Evolutionary conservation across 1,140 invertebrate genomes (phyloP), one percentile per base, ranked within the genome.

Genomic region (Eriosoma lanigerum): DNA sequence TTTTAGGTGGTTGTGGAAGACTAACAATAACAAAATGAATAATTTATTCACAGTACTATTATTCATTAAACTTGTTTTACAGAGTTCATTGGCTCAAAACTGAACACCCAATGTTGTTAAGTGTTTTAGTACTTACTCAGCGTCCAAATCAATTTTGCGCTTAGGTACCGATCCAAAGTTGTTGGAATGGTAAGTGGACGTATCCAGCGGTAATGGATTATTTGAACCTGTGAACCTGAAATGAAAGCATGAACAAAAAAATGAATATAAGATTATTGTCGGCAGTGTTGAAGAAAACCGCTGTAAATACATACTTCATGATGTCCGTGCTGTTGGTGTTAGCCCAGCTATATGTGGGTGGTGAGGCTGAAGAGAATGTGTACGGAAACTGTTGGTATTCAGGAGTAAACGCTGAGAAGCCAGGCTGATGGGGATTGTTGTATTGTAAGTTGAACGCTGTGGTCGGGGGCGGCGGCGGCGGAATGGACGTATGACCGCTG

Each of bases 111-210:
- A 8, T 38, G 8, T 38, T 38, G 8, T 8, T 4, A 4, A 38
- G 32, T 38, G 8, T 38, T 4, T 3, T 38, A 38, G 3, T 38
- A 62, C 54, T 60, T 44, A 78, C 75, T 60, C 75, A 1, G 54
- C 75, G 3, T 78, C 75, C 38, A 78, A 48, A 46, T 78, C 75
- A 3, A 78, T 78, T 62, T 78, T 78, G 26, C 75, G 75, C 29
- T 78, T 78, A 3, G 75, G 75, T 0, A 78, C 54, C 0, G 56
- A n/a, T 19, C 56, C 75, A 78, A 78, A 78, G 4, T 78, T 78
- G 17, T 17, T 62, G n/a, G 19, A 38, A 46, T 29, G 75, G 24
- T 46, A 78, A 3, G 38, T 2, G 6, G 75, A 60, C 1, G 75
- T 78, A 17, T 78, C 56, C 17, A 78, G 46, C 1, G 75, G 56